Percentiles rank a stretch among this genome's conserved stretches.
Evolutionary conservation across 53 echinoderm and acorn worm genomes (phyloP).

Genomic region (Actinopyga echinites): DNA sequence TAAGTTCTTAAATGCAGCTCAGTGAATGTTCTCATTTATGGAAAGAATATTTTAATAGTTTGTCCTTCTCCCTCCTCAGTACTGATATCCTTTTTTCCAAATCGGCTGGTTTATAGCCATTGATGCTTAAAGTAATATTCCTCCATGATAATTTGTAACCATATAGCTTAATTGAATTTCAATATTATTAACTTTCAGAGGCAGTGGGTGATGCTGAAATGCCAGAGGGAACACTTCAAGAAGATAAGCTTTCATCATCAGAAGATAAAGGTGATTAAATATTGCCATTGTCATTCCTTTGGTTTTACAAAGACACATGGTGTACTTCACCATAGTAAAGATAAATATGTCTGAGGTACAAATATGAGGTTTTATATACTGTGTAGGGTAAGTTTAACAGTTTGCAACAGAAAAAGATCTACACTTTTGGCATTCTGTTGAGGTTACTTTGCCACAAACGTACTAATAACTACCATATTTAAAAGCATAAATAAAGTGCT

Average conservation of each 20-base stretch:
- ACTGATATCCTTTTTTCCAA: no score
- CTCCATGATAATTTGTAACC: constrained; percentile 17
- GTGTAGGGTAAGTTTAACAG: no score
- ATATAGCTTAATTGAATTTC: background rate
- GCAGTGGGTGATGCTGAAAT: constrained; percentile 3
- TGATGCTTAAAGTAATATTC: constrained; percentile 4
- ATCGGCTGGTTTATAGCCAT: background rate
- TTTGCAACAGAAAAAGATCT: no score
- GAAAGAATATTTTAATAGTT: constrained; percentile 16
- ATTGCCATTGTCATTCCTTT: background rate
- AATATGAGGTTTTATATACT: no score
- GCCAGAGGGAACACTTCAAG: background rate
- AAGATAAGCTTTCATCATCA: constrained; percentile 15
- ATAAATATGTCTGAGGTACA: no score
- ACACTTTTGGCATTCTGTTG: no score
- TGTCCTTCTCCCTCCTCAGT: constrained; percentile 12
- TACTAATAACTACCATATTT: no score
- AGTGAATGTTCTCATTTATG: constrained; percentile 14
- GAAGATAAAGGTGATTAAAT: background rate
- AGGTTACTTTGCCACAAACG: no score
- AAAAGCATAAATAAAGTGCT: no score
- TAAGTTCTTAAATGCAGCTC: constrained; percentile 15
- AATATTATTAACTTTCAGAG: constrained; percentile 17
- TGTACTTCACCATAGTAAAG: no score
- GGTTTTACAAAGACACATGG: no score